phyloP scores from a whole-genome alignment of 2,888 invertebrate genomes.

The Pterobdella sp. region DNA sequence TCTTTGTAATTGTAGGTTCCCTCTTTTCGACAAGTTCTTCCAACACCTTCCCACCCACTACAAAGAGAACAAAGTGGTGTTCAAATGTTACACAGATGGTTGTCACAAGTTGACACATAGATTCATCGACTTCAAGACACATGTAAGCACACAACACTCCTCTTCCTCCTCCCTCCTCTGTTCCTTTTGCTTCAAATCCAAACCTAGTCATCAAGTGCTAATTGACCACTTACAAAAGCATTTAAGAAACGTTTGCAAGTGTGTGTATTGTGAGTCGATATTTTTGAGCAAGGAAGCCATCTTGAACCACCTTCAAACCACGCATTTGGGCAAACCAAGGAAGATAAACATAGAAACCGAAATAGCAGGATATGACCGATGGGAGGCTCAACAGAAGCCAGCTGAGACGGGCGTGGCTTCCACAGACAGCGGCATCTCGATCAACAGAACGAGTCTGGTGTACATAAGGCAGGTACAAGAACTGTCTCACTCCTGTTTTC shows the following conservation, averaged over 20 bases:
- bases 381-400: conserved; percentile 12
- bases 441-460: neutral
- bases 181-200: conserved; percentile 29
- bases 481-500: neutral
- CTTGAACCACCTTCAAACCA: conserved; percentile 22
- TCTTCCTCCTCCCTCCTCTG: conserved; percentile 7
- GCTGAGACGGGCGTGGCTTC: conserved; percentile 6
- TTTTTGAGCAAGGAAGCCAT: conserved; percentile 29
- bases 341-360: conserved; percentile 30
- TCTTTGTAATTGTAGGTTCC: conserved; percentile 5
- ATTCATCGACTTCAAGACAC: conserved; percentile 15
- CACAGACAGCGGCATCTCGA: neutral
- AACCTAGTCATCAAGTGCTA: neutral
- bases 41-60: conserved; percentile 16
- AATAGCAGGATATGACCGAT: conserved; percentile 28
- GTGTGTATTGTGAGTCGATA: conserved; percentile 28
- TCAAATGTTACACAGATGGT: conserved; percentile 18
- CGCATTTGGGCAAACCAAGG: conserved; percentile 26
- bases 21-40: conserved; percentile 14
- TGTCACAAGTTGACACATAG: neutral
- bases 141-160: conserved; percentile 7
- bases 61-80: conserved; percentile 4
- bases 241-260: conserved; percentile 28
- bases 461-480: neutral
- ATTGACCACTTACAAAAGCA: conserved; percentile 30